These are phyloP conservation scores for Chlorops oryzae DNA, from an alignment of 1,140 invertebrate genomes.

Conservation along the genomic window DNA sequence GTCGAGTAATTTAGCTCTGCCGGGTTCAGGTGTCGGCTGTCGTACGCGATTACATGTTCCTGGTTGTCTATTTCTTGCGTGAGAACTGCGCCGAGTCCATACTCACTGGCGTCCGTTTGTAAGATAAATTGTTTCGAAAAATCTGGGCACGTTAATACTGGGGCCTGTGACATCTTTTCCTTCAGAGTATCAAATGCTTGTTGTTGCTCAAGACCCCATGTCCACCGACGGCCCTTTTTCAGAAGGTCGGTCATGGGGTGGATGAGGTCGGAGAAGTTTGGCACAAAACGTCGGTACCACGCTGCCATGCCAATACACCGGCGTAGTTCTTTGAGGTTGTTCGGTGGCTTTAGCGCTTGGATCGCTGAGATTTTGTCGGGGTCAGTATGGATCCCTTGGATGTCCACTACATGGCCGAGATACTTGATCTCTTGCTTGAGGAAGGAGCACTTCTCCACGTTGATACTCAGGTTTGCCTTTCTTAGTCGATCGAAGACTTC, in stretches of 20 bases:
- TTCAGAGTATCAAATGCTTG: slow-evolving; percentile 11
- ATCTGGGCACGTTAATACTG: slow-evolving; percentile 17
- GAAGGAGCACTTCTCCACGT: too few relatives aligned
- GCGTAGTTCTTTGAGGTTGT: slow-evolving; percentile 37
- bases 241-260: slow-evolving; percentile 26
- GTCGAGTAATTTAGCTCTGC: slow-evolving; percentile 39
- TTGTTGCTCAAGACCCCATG: slow-evolving; percentile 1
- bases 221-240: background rate
- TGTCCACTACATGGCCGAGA: too few relatives aligned
- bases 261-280: slow-evolving; percentile 25
- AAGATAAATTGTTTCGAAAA: slow-evolving; percentile 13
- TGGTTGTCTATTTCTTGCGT: slow-evolving; percentile 21
- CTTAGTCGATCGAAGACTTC: too few relatives aligned
- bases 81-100: slow-evolving; percentile 21
- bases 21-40: background rate
- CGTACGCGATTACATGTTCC: slow-evolving; percentile 34
- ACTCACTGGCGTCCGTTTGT: slow-evolving; percentile 12
- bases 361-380: too few relatives aligned
- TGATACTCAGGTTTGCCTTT: too few relatives aligned
- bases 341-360: too few relatives aligned
- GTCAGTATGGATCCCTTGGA: too few relatives aligned
- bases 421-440: too few relatives aligned
- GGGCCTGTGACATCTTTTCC: slow-evolving; percentile 12
- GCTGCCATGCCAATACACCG: slow-evolving; percentile 38
- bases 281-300: slow-evolving; percentile 43